Conservation (phyloP, 2,113 vertebrate genomes). For the Hippopotamus amphibius region DNA sequence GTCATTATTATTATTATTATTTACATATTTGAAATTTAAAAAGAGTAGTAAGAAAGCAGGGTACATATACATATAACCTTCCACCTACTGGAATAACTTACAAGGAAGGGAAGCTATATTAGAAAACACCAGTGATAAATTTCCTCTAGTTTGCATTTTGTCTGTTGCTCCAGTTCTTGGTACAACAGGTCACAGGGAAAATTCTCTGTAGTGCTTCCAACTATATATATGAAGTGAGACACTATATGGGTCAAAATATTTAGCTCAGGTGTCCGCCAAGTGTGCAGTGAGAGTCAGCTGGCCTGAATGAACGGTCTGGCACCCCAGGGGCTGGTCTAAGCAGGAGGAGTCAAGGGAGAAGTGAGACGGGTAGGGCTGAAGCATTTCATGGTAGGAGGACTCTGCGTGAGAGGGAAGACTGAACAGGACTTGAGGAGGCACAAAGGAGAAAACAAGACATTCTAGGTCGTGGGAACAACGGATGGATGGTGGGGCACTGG, state of each 20-base stretch:
- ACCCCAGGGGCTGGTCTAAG: not conserved
- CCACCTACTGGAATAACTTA: not conserved
- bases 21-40: constrained; percentile 2
- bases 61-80: not conserved
- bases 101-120: not conserved
- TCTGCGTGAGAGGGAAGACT: not conserved
- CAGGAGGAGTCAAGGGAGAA: not conserved
- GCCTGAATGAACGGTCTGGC: rapidly evolving
- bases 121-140: constrained; percentile 9
- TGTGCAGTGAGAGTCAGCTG: not conserved
- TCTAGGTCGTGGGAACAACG: constrained; percentile 48
- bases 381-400: not conserved
- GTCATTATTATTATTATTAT: not conserved
- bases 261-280: not conserved
- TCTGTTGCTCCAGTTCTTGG: not conserved
- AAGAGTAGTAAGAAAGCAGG: not conserved
- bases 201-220: not conserved
- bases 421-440: not conserved
- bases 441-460: constrained; percentile 13
- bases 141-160: not conserved
- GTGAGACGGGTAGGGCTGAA: not conserved
- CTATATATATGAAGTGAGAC: not conserved
- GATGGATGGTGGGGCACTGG: not conserved
- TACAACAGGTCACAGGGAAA: not conserved
- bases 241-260: not conserved